These are phyloP conservation scores for Indicator indicator DNA, from an alignment of 2,113 vertebrate genomes.

Conservation along the genomic window DNA sequence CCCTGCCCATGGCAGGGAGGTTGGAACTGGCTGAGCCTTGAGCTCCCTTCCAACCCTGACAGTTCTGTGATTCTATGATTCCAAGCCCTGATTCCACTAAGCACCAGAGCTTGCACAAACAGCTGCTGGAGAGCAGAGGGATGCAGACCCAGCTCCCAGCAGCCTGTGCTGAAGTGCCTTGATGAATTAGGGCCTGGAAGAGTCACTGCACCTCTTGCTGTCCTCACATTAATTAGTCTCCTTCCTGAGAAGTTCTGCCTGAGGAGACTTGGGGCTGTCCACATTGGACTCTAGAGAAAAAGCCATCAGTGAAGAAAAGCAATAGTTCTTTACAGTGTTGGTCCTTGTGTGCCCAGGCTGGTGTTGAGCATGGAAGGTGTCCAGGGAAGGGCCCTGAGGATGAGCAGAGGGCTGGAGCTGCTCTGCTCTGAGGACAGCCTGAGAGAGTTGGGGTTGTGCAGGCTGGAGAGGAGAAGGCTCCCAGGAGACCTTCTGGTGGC, in stretches of 20 bases:
- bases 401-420: no score
- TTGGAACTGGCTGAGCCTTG: no score
- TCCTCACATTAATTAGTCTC: background rate
- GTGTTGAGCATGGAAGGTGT: accelerated
- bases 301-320: slow-evolving; percentile 15
- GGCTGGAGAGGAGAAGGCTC: no score
- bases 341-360: background rate
- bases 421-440: no score
- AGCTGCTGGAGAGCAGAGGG: background rate
- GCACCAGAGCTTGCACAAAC: background rate
- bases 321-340: background rate
- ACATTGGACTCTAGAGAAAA: slow-evolving; percentile 12
- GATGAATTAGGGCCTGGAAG: slow-evolving; percentile 1
- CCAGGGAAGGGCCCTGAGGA: no score
- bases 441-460: no score
- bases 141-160: background rate
- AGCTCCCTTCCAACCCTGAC: no score
- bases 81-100: background rate
- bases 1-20: no score
- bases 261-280: slow-evolving; percentile 26
- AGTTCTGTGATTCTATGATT: no score
- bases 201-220: background rate
- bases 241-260: background rate
- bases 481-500: no score
- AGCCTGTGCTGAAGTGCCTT: slow-evolving; percentile 43